A percentile compares a stretch with the other conserved stretches of the same genome.
Evolutionary conservation across 1,140 invertebrate species (phyloP).

Genomic region (Cydia fagiglandana): DNA sequence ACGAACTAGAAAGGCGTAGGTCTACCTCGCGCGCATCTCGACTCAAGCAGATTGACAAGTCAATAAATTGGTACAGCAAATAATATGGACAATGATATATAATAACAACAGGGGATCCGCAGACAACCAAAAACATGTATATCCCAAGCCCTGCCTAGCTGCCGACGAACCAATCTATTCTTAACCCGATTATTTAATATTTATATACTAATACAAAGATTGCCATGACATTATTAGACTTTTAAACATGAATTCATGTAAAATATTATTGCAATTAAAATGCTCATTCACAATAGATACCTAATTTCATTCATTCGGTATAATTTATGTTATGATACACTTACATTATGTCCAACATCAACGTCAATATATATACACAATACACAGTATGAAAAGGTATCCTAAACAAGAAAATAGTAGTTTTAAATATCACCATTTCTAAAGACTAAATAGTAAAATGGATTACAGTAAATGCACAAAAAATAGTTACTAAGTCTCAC

Average conservation of each 20-base stretch:
- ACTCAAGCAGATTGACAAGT: too few relatives aligned
- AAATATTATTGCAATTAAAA: slow-evolving; percentile 48
- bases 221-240: slow-evolving; percentile 40
- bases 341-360: slow-evolving; percentile 66
- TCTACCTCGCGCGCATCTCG: too few relatives aligned
- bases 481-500: slow-evolving; percentile 74
- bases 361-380: slow-evolving; percentile 65
- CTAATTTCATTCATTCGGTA: slow-evolving; percentile 37
- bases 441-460: slow-evolving; percentile 73
- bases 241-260: slow-evolving; percentile 35
- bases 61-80: too few relatives aligned
- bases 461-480: slow-evolving; percentile 78
- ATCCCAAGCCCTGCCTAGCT: slow-evolving; percentile 11
- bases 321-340: slow-evolving; percentile 46
- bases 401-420: slow-evolving; percentile 65
- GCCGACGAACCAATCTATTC: neutral
- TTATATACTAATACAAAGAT: slow-evolving; percentile 42
- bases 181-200: neutral
- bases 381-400: slow-evolving; percentile 63
- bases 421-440: slow-evolving; percentile 72
- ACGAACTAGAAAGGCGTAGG: too few relatives aligned
- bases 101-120: neutral
- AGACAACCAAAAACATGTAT: neutral
- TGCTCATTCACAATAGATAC: slow-evolving; percentile 34
- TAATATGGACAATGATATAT: too few relatives aligned